phyloP scores from a whole-genome alignment of 2,797 vertebrate genomes.

The Prionace glauca region DNA sequence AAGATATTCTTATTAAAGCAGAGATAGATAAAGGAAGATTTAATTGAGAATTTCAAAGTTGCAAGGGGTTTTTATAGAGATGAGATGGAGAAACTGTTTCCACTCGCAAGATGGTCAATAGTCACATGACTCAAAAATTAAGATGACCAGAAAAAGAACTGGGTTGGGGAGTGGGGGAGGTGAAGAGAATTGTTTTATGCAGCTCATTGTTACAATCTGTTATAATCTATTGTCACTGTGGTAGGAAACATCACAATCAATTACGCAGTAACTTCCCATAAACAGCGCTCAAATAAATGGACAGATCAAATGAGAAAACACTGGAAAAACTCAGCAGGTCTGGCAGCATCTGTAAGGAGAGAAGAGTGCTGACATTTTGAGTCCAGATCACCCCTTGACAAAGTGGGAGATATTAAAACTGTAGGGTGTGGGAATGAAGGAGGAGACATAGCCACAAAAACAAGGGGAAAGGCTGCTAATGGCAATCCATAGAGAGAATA shows the following conservation, averaged over 20 bases:
- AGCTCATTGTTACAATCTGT: not conserved
- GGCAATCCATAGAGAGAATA: no score
- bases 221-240: not conserved
- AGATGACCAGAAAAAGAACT: not conserved
- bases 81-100: not conserved
- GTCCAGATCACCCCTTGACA: no score
- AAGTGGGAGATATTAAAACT: no score
- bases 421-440: no score
- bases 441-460: no score
- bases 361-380: no score
- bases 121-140: not conserved
- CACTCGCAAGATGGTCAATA: not conserved
- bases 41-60: not conserved
- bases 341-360: no score
- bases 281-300: not conserved
- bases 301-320: not conserved
- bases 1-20: no score
- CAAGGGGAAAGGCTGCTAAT: no score
- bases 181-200: not conserved
- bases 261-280: not conserved
- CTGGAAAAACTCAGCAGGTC: no score
- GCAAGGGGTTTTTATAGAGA: not conserved
- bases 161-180: not conserved
- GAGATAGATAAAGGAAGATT: no score
- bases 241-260: not conserved